phyloP scores from a whole-genome alignment of 2,888 invertebrate species.

The Capitulum mitella region DNA sequence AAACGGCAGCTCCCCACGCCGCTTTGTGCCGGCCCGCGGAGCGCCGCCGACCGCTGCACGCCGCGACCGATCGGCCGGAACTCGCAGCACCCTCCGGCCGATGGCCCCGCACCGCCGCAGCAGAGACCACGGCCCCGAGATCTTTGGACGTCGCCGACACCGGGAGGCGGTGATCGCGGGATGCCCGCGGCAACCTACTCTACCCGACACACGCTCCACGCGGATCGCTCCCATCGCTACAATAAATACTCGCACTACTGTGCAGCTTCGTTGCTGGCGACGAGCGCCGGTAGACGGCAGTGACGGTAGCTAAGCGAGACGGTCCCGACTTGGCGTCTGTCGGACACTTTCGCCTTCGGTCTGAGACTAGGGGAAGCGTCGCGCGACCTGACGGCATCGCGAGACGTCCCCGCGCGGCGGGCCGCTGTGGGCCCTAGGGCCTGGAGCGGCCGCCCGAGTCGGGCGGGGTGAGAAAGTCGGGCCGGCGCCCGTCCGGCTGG shows the following conservation, averaged over 20 bases:
- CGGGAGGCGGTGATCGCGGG: not conserved
- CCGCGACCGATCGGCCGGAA: no score
- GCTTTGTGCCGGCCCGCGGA: no score
- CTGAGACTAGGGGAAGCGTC: no score
- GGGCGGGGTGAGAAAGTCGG: slow-evolving; percentile 28
- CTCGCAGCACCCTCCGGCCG: no score
- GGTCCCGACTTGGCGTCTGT: not conserved
- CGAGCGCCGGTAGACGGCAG: not conserved
- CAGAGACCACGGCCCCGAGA: not conserved
- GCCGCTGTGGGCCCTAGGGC: not conserved
- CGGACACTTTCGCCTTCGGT: not conserved
- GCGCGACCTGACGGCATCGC: not conserved
- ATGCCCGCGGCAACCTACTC: not conserved
- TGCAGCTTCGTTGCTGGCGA: not conserved
- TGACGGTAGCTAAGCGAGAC: not conserved
- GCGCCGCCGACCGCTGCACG: no score
- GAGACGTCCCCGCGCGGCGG: not conserved
- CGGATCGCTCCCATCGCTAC: not conserved
- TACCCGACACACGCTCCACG: not conserved
- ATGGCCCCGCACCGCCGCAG: no score
- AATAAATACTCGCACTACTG: not conserved
- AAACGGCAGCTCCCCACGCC: no score
- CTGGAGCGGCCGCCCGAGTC: not conserved
- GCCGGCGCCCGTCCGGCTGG: slow-evolving; percentile 27
- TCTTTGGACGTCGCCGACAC: not conserved